Evolutionary conservation across 2,797 vertebrate species (phyloP).

Genomic region (Anableps anableps): DNA sequence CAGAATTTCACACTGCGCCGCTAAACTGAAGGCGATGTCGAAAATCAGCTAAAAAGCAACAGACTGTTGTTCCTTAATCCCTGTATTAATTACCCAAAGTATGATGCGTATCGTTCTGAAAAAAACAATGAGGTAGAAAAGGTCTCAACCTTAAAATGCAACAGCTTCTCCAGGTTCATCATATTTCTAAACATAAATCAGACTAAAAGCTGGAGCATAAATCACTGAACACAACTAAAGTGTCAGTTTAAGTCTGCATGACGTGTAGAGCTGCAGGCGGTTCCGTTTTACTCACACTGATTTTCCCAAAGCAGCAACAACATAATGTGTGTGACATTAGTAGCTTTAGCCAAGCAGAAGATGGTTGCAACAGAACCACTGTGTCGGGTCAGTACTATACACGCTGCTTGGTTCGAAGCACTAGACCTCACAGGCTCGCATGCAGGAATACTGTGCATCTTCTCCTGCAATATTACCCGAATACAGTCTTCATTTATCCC

Average conservation of each 20-base stretch:
- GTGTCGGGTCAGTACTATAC: not conserved
- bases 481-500: constrained; percentile 40
- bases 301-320: constrained; percentile 33
- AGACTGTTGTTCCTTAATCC: no score
- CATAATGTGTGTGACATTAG: constrained; percentile 65
- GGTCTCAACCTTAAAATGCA: no score
- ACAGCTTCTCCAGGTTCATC: no score
- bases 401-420: not conserved
- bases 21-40: no score
- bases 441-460: constrained; percentile 42
- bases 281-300: constrained; percentile 37
- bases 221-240: not conserved
- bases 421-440: not conserved
- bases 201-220: no score
- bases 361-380: constrained; percentile 62
- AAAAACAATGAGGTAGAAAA: no score
- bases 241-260: constrained; percentile 24
- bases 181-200: no score
- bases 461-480: constrained; percentile 58
- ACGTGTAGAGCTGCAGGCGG: constrained; percentile 26
- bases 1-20: no score
- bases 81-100: no score
- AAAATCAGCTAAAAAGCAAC: no score
- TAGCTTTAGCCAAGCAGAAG: constrained; percentile 68
- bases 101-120: no score